Percentiles rank a stretch among this genome's conserved stretches.
phyloP scores from a whole-genome alignment of 2,113 vertebrate species.

The Sphyrna mokarran region DNA sequence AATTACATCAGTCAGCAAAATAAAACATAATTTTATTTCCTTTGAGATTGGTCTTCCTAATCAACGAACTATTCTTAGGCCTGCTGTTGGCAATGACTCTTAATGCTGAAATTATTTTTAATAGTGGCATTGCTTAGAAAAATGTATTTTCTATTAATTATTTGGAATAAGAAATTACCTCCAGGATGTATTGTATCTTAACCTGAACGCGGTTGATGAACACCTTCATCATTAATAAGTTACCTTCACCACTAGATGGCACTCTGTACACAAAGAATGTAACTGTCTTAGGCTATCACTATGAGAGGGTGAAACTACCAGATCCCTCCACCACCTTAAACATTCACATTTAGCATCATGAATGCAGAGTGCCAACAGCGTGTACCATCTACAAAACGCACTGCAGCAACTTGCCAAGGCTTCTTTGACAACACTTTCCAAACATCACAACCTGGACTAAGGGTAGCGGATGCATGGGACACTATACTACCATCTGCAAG shows the following conservation, averaged over 20 bases:
- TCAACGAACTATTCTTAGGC: background rate
- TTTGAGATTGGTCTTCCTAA: background rate
- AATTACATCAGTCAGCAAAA: background rate
- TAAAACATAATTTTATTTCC: no score
- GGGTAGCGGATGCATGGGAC: no score
- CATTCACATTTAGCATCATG: no score
- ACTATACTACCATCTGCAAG: no score
- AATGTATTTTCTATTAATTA: background rate
- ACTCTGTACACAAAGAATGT: background rate
- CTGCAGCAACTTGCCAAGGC: background rate
- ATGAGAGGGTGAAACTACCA: background rate
- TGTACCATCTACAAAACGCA: background rate
- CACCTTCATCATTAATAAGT: background rate
- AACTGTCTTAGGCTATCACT: no score
- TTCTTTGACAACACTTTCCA: background rate
- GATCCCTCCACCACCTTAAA: background rate
- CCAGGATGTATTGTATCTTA: no score
- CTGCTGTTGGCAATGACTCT: background rate
- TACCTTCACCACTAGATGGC: slow-evolving; percentile 26
- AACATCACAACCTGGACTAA: background rate
- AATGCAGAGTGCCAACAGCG: no score
- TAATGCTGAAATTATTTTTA: background rate
- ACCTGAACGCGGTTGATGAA: background rate
- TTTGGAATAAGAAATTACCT: background rate
- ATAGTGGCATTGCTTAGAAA: background rate